Evolutionary conservation across 2,113 vertebrate genomes (phyloP).

Genomic region (Chamaea fasciata): DNA sequence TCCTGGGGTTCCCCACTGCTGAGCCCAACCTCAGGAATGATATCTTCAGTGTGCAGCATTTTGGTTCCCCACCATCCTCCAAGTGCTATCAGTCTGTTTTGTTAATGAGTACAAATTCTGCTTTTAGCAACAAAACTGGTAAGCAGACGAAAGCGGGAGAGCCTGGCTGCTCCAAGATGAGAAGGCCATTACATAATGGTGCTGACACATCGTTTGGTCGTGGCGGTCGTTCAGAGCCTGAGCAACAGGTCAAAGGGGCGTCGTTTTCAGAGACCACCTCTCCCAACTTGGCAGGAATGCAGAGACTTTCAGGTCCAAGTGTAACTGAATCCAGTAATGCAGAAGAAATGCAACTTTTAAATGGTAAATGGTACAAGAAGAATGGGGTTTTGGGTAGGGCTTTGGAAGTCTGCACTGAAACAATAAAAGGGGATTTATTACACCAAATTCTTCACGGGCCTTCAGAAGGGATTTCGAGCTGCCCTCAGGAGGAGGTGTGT

Average conservation of each 20-base stretch:
- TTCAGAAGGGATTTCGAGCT: slow-evolving; percentile 44
- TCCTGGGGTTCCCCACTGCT: slow-evolving; percentile 73
- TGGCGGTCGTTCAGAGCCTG: slow-evolving; percentile 64
- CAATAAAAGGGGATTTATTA: slow-evolving; percentile 60
- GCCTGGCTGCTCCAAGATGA: slow-evolving; percentile 64
- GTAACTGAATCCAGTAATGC: slow-evolving; percentile 40
- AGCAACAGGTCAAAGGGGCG: slow-evolving; percentile 71
- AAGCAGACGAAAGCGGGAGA: slow-evolving; percentile 57
- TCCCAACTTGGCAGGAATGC: slow-evolving; percentile 43
- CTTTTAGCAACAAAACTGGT: slow-evolving; percentile 65
- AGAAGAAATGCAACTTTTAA: slow-evolving; percentile 60
- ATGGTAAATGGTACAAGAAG: slow-evolving; percentile 64
- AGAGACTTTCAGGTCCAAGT: slow-evolving; percentile 58
- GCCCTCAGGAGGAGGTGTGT: slow-evolving; percentile 58
- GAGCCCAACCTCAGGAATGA: slow-evolving; percentile 70
- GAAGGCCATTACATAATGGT: slow-evolving; percentile 62
- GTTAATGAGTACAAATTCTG: slow-evolving; percentile 72
- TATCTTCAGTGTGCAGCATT: slow-evolving; percentile 70
- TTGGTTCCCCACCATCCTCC: slow-evolving; percentile 70
- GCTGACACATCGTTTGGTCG: slow-evolving; percentile 61
- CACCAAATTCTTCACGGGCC: slow-evolving; percentile 47
- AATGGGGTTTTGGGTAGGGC: slow-evolving; percentile 66
- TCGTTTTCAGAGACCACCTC: slow-evolving; percentile 39
- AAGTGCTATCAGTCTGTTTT: slow-evolving; percentile 72
- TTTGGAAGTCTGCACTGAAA: slow-evolving; percentile 45